A percentile compares a stretch with the other conserved stretches of the same genome.
Evolutionary conservation across 2,113 vertebrate genomes (phyloP).

Genomic region (Takifugu bimaculatus): DNA sequence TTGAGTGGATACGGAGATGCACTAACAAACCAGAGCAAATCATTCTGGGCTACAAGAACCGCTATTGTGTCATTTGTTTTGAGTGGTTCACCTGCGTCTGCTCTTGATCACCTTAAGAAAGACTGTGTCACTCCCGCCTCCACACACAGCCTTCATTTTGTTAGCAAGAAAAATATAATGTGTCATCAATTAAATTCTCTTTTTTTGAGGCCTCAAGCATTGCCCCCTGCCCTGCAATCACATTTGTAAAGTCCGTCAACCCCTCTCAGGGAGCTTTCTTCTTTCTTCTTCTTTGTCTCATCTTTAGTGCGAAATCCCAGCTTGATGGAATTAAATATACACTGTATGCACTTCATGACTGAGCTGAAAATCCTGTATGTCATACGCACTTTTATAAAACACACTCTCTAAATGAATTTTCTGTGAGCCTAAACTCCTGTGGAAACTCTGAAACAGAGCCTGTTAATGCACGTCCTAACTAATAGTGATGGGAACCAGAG

Average conservation of each 20-base stretch:
- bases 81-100: constrained; percentile 21
- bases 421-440: too few relatives aligned
- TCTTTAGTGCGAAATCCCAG: background rate
- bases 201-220: constrained; percentile 38
- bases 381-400: background rate
- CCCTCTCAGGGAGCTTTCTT: constrained; percentile 29
- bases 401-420: too few relatives aligned
- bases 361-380: background rate
- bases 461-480: too few relatives aligned
- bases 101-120: constrained; percentile 29
- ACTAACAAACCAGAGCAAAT: background rate
- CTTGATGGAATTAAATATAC: constrained; percentile 11
- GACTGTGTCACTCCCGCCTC: constrained; percentile 44
- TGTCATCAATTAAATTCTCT: constrained; percentile 48
- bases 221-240: constrained; percentile 23
- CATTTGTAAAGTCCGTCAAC: constrained; percentile 31
- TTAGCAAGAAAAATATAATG: constrained; percentile 61
- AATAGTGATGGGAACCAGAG: too few relatives aligned
- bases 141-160: constrained; percentile 59
- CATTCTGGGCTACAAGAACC: background rate
- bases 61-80: background rate
- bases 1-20: too few relatives aligned
- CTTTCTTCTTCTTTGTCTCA: constrained; percentile 6
- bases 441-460: too few relatives aligned
- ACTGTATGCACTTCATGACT: background rate